These are phyloP conservation scores for Orthonevra nobilis DNA, from an alignment of 2,888 invertebrate genomes.

Conservation along the genomic window DNA sequence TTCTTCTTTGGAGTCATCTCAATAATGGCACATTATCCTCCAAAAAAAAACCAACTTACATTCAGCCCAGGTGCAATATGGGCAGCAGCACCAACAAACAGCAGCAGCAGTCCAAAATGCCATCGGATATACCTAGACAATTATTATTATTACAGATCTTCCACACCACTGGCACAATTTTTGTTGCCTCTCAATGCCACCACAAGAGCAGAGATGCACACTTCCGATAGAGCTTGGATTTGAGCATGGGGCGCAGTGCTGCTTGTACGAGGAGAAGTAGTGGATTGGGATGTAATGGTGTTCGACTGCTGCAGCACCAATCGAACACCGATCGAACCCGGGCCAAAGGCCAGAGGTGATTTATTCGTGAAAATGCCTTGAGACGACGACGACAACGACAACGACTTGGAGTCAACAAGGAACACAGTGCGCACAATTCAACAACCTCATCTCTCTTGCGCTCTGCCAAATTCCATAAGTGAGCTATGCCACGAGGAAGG, in stretches of 20 bases:
- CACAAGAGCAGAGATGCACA: conserved; percentile 56
- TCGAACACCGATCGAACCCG: conserved; percentile 65
- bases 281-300: conserved; percentile 63
- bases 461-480: conserved; percentile 37
- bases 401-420: conserved; percentile 20
- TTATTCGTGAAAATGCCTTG: conserved; percentile 65
- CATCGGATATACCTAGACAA: conserved; percentile 57
- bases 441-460: conserved; percentile 5
- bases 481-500: conserved; percentile 47
- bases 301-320: conserved; percentile 60
- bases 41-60: conserved; percentile 21
- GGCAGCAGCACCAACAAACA: conserved; percentile 28
- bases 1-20: conserved; percentile 27
- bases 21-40: conserved; percentile 49
- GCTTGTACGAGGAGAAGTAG: neutral
- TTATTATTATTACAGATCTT: conserved; percentile 69
- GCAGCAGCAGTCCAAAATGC: conserved; percentile 39
- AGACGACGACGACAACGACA: conserved; percentile 17
- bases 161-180: conserved; percentile 67
- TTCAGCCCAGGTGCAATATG: conserved; percentile 62
- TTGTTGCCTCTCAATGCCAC: conserved; percentile 28
- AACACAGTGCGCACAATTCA: conserved; percentile 13
- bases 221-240: conserved; percentile 66
- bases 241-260: conserved; percentile 35
- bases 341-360: conserved; percentile 70